Base-by-base conservation (phyloP, 2,797 vertebrate species). In the Tragopan temminckii region DNA sequence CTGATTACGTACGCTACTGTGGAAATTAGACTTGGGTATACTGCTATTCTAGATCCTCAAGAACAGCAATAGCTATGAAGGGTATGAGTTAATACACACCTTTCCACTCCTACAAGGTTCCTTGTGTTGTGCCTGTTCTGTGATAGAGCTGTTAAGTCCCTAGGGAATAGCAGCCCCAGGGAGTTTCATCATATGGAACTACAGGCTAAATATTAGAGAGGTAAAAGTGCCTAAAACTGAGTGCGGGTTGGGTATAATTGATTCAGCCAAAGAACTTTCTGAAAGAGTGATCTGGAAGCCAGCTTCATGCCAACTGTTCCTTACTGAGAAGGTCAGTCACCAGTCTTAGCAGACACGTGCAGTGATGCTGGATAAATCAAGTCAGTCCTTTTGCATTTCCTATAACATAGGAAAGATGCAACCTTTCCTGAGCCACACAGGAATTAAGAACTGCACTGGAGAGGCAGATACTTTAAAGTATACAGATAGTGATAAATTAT, bases 21-120 rank as follows among this genome's bases (percentile, higher is more conserved):
- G 58, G 16, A 33, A 27, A 5, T 1, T 8, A 55, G 27, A 5
- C 36, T 31, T 5, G 7, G 27, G 8, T 52, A n/a, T 40, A 43
- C 24, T 43, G 1, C 38, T 43, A 0, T 9, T 31, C 31, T 53
- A 48, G 12, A 20, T 23, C 27, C 29, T 33, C 14, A 27, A 7
- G 35, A 14, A 0, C 46, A 67, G 82, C 17, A 1, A 0, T 1
- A 25, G 70, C 63, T 71, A 0, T 20, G 35, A 13, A 14, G 16
- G 40, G 5, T 13, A 55, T 43, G 55, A 36, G 25, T 74, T 74
- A 64, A 24, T 7, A 19, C 8, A 3, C 21, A 6, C 9, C 38
- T 59, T 40, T 27, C 67, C 58, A 15, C 10, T 52, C 38, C 53
- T 46, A 2, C 36, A 27, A 23, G 7, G 18, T 43, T 69, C 25